Conservation (phyloP, 2,888 invertebrate genomes). For the Phragmatobia fuliginosa region DNA sequence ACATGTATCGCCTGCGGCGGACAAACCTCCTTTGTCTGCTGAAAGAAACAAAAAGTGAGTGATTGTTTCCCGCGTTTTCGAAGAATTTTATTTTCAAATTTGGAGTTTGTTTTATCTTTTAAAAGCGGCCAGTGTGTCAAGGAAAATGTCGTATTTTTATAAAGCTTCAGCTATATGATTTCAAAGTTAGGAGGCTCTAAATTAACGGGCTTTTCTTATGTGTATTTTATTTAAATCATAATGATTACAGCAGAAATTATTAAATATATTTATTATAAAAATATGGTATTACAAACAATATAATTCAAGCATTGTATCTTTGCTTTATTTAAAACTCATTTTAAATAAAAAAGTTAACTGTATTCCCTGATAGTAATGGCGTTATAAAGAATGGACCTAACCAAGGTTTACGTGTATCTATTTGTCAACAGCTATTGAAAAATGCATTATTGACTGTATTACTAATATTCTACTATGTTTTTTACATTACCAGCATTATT, state of each 20-base stretch:
- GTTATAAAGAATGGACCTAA: background rate
- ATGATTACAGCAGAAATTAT: background rate
- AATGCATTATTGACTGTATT: too few relatives aligned
- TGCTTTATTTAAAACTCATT: too few relatives aligned
- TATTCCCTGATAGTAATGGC: background rate
- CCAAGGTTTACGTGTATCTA: too few relatives aligned
- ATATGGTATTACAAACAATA: too few relatives aligned
- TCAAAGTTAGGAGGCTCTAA: background rate
- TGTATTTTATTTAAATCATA: background rate
- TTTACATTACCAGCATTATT: background rate
- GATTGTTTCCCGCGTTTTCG: slow-evolving; percentile 73
- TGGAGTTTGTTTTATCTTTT: slow-evolving; percentile 34
- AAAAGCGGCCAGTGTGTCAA: slow-evolving; percentile 42
- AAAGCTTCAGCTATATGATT: background rate
- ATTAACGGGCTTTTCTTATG: background rate
- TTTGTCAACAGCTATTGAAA: too few relatives aligned
- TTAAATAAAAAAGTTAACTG: too few relatives aligned
- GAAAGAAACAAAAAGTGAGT: slow-evolving; percentile 73
- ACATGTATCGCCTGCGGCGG: slow-evolving; percentile 71
- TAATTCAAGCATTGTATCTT: too few relatives aligned
- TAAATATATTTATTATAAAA: too few relatives aligned
- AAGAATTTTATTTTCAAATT: slow-evolving; percentile 55
- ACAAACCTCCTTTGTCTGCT: slow-evolving; percentile 72
- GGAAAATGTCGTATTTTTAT: slow-evolving; percentile 26
- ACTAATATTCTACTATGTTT: background rate